phyloP scores from a whole-genome alignment of 2,797 vertebrate species.

The Silurus lanzhouensis region DNA sequence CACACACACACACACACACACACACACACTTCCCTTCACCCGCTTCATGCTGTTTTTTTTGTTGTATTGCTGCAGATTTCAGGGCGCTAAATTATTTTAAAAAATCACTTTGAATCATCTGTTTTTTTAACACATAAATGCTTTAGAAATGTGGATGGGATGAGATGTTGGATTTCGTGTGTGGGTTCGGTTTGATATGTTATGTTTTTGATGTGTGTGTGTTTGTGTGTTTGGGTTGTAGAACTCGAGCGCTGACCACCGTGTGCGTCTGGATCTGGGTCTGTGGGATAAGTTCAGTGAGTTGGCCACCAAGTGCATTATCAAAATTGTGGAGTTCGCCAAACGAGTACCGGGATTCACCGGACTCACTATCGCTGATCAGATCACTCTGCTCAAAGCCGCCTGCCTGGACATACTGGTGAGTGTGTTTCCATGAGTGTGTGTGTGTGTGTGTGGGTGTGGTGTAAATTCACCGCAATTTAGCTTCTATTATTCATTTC shows the following conservation, averaged over 20 bases:
- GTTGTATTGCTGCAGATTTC: not conserved
- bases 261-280: slow-evolving; percentile 92
- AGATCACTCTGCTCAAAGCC: slow-evolving; percentile 97
- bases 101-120: not conserved
- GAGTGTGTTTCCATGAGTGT: slow-evolving; percentile 58
- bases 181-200: not conserved
- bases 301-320: slow-evolving; percentile 99
- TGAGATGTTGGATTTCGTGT: not conserved
- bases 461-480: not conserved
- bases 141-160: not conserved
- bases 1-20: too few species aligned
- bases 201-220: slow-evolving; percentile 1
- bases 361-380: slow-evolving; percentile 93
- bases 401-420: slow-evolving; percentile 98
- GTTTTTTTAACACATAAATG: not conserved
- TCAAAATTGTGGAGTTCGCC: slow-evolving; percentile 99
- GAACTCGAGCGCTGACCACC: slow-evolving; percentile 95
- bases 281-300: slow-evolving; percentile 99
- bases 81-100: not conserved
- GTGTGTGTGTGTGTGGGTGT: not conserved
- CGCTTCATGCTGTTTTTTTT: not conserved
- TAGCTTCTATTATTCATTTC: not conserved
- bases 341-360: slow-evolving; percentile 97
- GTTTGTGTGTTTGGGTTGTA: slow-evolving; percentile 55
- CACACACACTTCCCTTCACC: not conserved